Base-by-base conservation (phyloP, 2,888 invertebrate genomes). In the Oxycera nigricornis region DNA sequence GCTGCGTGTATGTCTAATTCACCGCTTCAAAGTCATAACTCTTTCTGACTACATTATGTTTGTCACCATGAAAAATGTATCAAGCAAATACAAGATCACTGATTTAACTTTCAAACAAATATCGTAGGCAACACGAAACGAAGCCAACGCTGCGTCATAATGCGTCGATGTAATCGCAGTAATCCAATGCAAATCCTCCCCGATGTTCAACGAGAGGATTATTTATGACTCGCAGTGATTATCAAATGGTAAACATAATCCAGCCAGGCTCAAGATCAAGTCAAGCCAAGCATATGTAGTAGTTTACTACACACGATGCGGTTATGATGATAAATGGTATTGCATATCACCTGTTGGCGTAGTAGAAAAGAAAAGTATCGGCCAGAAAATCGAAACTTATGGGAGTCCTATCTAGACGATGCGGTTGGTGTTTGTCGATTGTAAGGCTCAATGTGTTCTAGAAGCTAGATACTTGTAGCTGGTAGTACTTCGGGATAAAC, bases 241-340 rank as follows among this genome's bases (percentile, higher is more conserved):
- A 70, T 70, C 70, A 70, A 70, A 70, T 52, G 55, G 28, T 70
- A 55, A 55, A 70, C 70, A 70, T 70, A 70, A 70, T 70, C 70
- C 70, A n/a, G 46, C 26, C 11, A 11, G 30, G 65, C 41, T 39
- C 41, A 24, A 41, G 39, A 65, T 65, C 65, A 41, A 24, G 14
- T 59, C 28, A 22, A 65, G 35, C 41, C 41, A 24, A 24, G n/a
- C 24, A 26, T n/a, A 24, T 26, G 11, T 20, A 3, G 22, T 55
- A n/a, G n/a, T 70, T 22, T 20, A 55, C 20, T 70, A 20, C 24
- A 65, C 41, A 65, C n/a, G 39, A 9, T 65, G 65, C 41, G 11
- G 41, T 22, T 52, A 11, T 9, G 31, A 70, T 70, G 70, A 70
- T 70, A 70, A 70, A 70, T 70, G 20, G 55, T 55, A 30, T 70